Evolutionary conservation across 2,113 vertebrate genomes (phyloP).

Genomic region (Gallinago media): DNA sequence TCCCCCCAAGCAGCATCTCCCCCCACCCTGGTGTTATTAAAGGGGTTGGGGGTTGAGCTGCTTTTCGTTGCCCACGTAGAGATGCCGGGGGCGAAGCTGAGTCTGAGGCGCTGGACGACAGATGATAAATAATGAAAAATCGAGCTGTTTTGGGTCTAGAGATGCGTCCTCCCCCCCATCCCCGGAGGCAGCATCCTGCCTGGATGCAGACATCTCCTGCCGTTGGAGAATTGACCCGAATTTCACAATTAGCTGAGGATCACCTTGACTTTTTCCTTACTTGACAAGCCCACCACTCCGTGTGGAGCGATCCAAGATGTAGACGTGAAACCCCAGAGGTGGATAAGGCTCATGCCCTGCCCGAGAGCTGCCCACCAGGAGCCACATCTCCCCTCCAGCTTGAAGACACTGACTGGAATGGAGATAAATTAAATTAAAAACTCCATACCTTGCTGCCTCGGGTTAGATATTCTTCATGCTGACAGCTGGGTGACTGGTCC

Average conservation of each 20-base stretch:
- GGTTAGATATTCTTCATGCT: background rate
- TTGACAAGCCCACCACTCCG: background rate
- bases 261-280: background rate
- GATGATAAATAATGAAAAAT: background rate
- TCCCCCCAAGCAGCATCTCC: fast-evolving
- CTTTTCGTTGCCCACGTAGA: background rate
- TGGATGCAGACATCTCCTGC: background rate
- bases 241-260: background rate
- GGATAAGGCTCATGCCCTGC: fast-evolving
- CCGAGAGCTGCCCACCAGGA: fast-evolving
- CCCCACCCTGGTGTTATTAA: background rate
- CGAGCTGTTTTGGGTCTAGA: background rate
- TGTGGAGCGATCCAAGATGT: fast-evolving
- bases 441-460: background rate
- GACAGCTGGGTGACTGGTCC: background rate
- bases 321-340: fast-evolving
- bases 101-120: fast-evolving
- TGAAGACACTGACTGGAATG: background rate
- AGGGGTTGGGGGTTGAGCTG: background rate
- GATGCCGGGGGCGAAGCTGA: background rate
- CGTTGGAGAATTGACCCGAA: fast-evolving
- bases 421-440: background rate
- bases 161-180: background rate
- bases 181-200: background rate
- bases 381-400: background rate